Base-by-base conservation (phyloP, 37 sponge, comb jelly and placozoan species). In the Crambe crambe region DNA sequence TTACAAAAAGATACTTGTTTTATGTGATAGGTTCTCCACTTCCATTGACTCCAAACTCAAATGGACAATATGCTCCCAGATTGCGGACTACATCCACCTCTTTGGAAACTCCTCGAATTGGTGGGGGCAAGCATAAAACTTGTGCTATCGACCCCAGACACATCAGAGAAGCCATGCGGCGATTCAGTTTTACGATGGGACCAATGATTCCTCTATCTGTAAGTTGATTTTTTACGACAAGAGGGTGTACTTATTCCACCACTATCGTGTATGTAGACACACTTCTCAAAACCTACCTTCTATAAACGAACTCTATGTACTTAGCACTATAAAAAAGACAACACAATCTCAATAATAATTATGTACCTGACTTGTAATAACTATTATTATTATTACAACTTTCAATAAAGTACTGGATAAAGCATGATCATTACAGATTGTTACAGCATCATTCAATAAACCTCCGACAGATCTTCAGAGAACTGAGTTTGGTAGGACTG, bases 161-260 rank as follows among this genome's bases (percentile, higher is more conserved):
- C 66, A 73, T 89, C 39, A 9, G 72, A 34, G 89, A 89, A 68
- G 89, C 89, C 0, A 22, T 83, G 21, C 38, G 89, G 37, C 59
- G 89, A 41, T 42, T 73, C 72, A 38, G 40, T 60, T 29, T 31
- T 25, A 64, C 22, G 23, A 4, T 23, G 31, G 80, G 80, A 40
- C 72, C 80, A 5, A 70, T 80, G 21, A 4, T 59, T 21, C 80
- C 80, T 26, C 30, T 71, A 2, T 32, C 80, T 41, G 80, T 80
- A 27, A 80, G 80, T 58, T 44, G 3, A 65, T 62, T 60, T 25
- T 40, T 27, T 30, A 47, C 20, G 3, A 37, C 56, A 29, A 31
- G 15, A 34, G 15, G 2, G 20, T 68, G 38, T 37, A 12, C 8
- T 68, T 68, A 5, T 25, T 60, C 17, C 4, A 4, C 9, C 15